Evolutionary conservation across 2,888 invertebrate genomes (phyloP).

Genomic region (Ennomos quercinarius): DNA sequence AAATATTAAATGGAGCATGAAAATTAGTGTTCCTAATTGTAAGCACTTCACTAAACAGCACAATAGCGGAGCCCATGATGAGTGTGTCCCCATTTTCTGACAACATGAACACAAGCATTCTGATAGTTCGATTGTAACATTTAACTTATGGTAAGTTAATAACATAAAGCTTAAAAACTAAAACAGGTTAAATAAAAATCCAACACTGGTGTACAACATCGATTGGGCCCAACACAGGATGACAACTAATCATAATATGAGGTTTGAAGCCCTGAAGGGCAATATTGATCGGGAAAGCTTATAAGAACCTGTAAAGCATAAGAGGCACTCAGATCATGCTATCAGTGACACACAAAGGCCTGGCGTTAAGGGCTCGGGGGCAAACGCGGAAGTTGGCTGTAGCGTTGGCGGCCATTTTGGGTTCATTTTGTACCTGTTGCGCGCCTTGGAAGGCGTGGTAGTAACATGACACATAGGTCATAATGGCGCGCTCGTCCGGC

Average conservation of each 20-base stretch:
- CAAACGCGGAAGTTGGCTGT: slow-evolving; percentile 59
- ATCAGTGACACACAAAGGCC: slow-evolving; percentile 81
- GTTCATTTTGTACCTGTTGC: slow-evolving; percentile 91
- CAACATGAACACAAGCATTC: slow-evolving; percentile 60
- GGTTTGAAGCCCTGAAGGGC: slow-evolving; percentile 10
- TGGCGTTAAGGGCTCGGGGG: slow-evolving; percentile 74
- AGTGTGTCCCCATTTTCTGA: slow-evolving; percentile 23
- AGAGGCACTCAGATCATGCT: slow-evolving; percentile 72
- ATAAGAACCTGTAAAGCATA: slow-evolving; percentile 51
- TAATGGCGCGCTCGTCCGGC: slow-evolving; percentile 99
- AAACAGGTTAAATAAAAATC: slow-evolving; percentile 34
- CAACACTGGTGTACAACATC: slow-evolving; percentile 34
- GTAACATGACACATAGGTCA: slow-evolving; percentile 99
- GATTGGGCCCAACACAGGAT: slow-evolving; percentile 20
- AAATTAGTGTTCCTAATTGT: slow-evolving; percentile 44
- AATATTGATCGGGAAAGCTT: slow-evolving; percentile 37
- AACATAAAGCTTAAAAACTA: slow-evolving; percentile 60
- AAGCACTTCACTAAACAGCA: slow-evolving; percentile 36
- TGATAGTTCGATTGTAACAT: slow-evolving; percentile 44
- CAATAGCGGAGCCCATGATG: slow-evolving; percentile 31
- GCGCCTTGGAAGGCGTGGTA: slow-evolving; percentile 99
- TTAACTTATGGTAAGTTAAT: slow-evolving; percentile 59
- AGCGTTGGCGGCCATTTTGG: slow-evolving; percentile 66
- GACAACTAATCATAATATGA: slow-evolving; percentile 21
- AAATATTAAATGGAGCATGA: slow-evolving; percentile 47